Percentiles rank a stretch among this genome's conserved stretches.
phyloP scores from a whole-genome alignment of 2,113 vertebrate species.

The Chrysochloris asiatica region DNA sequence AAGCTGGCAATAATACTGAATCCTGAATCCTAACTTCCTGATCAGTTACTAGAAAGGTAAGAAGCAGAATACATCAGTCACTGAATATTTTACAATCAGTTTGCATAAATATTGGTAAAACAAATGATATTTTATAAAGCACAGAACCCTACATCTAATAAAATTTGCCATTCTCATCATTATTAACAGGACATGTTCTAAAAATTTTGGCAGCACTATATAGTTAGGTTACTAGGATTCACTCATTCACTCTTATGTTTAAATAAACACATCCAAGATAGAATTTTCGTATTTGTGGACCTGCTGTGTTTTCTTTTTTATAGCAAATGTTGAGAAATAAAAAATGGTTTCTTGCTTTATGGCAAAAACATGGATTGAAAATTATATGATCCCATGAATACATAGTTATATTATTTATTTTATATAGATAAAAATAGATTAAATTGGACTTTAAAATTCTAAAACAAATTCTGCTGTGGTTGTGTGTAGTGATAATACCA shows the following conservation, averaged over 20 bases:
- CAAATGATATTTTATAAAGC: constrained; percentile 73
- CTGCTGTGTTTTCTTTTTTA: constrained; percentile 34
- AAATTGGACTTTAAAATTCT: not conserved
- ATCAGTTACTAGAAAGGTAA: constrained; percentile 76
- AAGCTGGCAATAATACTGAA: constrained; percentile 74
- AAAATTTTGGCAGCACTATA: constrained; percentile 64
- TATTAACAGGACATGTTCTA: constrained; percentile 68
- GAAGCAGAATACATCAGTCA: constrained; percentile 3
- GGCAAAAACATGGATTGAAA: not conserved
- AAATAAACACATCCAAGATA: constrained; percentile 45
- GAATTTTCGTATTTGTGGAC: constrained; percentile 11
- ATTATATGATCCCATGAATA: not conserved
- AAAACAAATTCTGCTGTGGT: not conserved
- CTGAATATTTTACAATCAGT: constrained; percentile 79
- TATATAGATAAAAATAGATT: not conserved
- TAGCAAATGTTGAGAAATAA: not conserved
- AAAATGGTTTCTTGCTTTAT: not conserved
- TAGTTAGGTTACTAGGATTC: constrained; percentile 43
- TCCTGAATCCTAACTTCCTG: constrained; percentile 74
- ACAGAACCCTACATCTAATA: constrained; percentile 62
- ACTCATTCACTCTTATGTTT: constrained; percentile 63
- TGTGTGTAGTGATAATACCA: not conserved
- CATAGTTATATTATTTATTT: not conserved
- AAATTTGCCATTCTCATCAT: constrained; percentile 71
- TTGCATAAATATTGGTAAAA: constrained; percentile 78